Evolutionary conservation across 2,888 invertebrate species (phyloP), one percentile per base, ranked within the genome.

Genomic region (Cataglyphis albicans): DNA sequence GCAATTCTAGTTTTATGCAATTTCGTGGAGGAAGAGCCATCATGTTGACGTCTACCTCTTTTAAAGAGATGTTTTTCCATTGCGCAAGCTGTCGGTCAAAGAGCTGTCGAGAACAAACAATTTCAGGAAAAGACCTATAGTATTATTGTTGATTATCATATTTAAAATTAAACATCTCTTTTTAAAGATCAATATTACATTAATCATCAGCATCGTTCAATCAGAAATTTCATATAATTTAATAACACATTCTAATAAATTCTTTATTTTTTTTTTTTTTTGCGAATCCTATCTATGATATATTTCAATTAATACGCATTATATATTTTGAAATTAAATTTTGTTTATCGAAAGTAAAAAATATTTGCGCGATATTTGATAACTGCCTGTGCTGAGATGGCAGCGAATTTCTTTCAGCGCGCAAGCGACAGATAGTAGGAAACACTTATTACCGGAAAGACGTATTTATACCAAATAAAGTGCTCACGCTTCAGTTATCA

Each of bases 11-110:
- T 75, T 75, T 75, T 25, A 64, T 59, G 64, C 52, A 75, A 64
- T 64, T 75, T 75, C 75, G 52, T 35, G 35, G 64, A 25, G 74
- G 21, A 52, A 25, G 64, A 52, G 35, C 35, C 35, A n/a, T 75
- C 75, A 52, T 64, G 48, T 59, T 75, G 64, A 75, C 52, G 52
- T 75, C 64, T 64, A 35, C 15, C 25, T n/a, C 35, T 35, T 75
- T 75, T 35, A 75, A 75, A 75, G 64, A 63, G 52, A 75, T 75
- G 64, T 75, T 75, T 75, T 75, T 64, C 75, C 52, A 75, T 75
- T 35, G 18, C 5, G 12, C 29, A 29, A 73, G 61, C 57, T 75
- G 75, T 64, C 64, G 44, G 64, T 75, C 64, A 75, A 64, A 75
- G 64, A 48, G 74, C 21, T 55, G 32, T n/a, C 21, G 52, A 35